These are phyloP conservation scores for Archips xylosteana DNA, from an alignment of 2,888 invertebrate species.

Conservation along the genomic window DNA sequence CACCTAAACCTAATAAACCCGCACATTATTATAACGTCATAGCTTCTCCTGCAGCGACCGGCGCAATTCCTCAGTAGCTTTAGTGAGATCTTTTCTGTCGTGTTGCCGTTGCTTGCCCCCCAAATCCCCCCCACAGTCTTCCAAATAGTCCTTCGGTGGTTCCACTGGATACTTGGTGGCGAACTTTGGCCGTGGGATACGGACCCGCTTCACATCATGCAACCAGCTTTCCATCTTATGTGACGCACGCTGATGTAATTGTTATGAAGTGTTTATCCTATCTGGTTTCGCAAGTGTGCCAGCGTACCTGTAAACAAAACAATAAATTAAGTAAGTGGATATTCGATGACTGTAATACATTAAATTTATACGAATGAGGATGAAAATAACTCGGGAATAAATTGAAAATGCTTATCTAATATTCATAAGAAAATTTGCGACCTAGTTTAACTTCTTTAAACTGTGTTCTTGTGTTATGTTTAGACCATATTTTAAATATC, in stretches of 20 bases:
- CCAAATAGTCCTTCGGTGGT: constrained; percentile 92
- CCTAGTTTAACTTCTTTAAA: too few relatives aligned
- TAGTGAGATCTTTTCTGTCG: constrained; percentile 85
- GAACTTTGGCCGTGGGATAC: constrained; percentile 94
- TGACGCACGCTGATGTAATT: constrained; percentile 33
- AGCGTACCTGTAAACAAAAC: constrained; percentile 39
- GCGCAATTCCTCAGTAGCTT: constrained; percentile 91
- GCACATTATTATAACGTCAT: constrained; percentile 67
- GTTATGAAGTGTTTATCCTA: constrained; percentile 17
- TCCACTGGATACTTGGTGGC: constrained; percentile 89
- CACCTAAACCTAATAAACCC: constrained; percentile 22
- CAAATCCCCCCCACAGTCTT: constrained; percentile 86
- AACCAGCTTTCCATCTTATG: constrained; percentile 92
- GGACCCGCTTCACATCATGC: constrained; percentile 92
- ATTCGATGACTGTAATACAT: not conserved
- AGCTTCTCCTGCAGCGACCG: constrained; percentile 91
- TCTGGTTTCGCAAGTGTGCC: constrained; percentile 20
- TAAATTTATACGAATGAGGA: too few relatives aligned
- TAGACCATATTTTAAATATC: not conserved
- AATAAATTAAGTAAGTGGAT: constrained; percentile 7
- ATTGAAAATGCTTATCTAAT: too few relatives aligned
- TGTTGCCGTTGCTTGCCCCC: constrained; percentile 80
- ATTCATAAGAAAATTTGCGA: too few relatives aligned
- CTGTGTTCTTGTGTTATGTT: too few relatives aligned
- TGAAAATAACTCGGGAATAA: too few relatives aligned